phyloP scores from a whole-genome alignment of 2,113 vertebrate genomes.

The Puntigrus tetrazona region DNA sequence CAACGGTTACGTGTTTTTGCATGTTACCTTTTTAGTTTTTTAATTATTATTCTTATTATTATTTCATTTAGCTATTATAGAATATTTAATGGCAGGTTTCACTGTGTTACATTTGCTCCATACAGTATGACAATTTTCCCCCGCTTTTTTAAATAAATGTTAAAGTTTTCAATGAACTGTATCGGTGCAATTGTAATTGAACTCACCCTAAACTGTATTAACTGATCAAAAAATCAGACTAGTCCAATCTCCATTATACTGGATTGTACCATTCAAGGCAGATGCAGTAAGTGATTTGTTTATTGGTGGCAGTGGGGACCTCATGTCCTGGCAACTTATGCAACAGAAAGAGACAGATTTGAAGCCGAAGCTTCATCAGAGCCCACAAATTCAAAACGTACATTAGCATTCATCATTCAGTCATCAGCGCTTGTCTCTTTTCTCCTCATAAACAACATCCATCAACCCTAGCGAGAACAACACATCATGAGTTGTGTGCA shows the following conservation, averaged over 20 bases:
- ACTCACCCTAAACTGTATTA: neutral
- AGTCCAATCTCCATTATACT: neutral
- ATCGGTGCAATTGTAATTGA: neutral
- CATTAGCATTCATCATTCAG: slow-evolving; percentile 23
- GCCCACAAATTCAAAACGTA: slow-evolving; percentile 27
- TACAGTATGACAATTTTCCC: neutral
- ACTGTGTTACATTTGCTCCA: neutral
- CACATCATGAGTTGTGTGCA: neutral
- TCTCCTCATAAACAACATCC: slow-evolving; percentile 22
- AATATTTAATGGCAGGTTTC: neutral
- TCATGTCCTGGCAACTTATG: slow-evolving; percentile 20
- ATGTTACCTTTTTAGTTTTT: neutral
- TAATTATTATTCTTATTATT: neutral
- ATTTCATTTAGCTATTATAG: neutral
- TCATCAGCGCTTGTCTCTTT: slow-evolving; percentile 9
- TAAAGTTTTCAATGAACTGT: neutral
- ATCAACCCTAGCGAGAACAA: neutral
- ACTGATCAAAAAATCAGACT: neutral
- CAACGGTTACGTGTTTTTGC: neutral
- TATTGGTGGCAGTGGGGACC: neutral
- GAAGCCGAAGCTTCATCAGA: slow-evolving; percentile 29
- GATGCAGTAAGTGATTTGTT: slow-evolving; percentile 10
- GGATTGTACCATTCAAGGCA: neutral
- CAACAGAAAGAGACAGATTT: slow-evolving; percentile 42
- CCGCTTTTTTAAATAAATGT: neutral